Evolutionary conservation across 2,113 vertebrate species (phyloP).

Genomic region (Dascyllus trimaculatus): DNA sequence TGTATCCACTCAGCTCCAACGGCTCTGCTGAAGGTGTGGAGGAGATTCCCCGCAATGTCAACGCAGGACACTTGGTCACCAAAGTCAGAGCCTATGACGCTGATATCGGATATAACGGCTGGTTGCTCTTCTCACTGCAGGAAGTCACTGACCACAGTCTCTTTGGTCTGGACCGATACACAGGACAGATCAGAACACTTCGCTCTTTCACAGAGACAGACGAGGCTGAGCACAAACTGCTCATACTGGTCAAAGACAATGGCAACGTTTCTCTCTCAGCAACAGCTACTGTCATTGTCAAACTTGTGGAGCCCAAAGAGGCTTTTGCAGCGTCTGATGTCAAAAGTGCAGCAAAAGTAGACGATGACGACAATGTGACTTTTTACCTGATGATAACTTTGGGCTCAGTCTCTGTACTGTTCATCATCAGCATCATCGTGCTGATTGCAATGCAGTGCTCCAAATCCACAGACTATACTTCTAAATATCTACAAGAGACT

Average conservation of each 20-base stretch:
- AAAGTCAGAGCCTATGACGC: constrained; percentile 77
- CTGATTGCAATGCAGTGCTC: constrained; percentile 76
- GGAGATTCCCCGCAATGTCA: no score
- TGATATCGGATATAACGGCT: constrained; percentile 78
- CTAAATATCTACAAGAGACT: constrained; percentile 63
- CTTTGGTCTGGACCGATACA: constrained; percentile 75
- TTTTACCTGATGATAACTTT: constrained; percentile 77
- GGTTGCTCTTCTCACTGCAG: constrained; percentile 74
- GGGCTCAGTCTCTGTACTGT: constrained; percentile 69
- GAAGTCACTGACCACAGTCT: constrained; percentile 72
- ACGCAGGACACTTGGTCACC: constrained; percentile 55
- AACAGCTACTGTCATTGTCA: constrained; percentile 72
- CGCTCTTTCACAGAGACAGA: constrained; percentile 74
- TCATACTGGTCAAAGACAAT: constrained; percentile 77
- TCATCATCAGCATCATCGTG: constrained; percentile 71
- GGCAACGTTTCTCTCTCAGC: constrained; percentile 72
- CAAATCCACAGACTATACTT: constrained; percentile 57
- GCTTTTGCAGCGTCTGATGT: constrained; percentile 72
- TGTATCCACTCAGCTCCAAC: no score
- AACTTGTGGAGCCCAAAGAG: constrained; percentile 73
- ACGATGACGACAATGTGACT: constrained; percentile 45
- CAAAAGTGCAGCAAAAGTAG: constrained; percentile 33
- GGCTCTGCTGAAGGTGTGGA: no score
- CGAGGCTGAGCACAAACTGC: constrained; percentile 65
- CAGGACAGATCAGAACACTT: constrained; percentile 77